These are phyloP conservation scores for Gavialis gangeticus DNA, from an alignment of 2,113 vertebrate genomes.

Conservation along the genomic window DNA sequence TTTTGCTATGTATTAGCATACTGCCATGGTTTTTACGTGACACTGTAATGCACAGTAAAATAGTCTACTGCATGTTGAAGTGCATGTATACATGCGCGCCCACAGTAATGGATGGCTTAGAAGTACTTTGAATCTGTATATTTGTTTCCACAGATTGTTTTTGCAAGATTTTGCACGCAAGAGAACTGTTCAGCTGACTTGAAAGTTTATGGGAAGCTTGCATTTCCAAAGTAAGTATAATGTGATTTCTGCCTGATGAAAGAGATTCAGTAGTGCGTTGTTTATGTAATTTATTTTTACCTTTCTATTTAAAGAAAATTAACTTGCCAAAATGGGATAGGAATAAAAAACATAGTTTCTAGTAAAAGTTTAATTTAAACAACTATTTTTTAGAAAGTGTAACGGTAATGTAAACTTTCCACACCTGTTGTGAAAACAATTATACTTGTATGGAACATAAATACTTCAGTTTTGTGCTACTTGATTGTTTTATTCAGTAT, in stretches of 20 bases:
- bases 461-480: not conserved
- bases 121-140: not conserved
- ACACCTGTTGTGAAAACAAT: not conserved
- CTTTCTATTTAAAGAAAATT: not conserved
- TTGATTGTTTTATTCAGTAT: not conserved
- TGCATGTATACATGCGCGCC: too few species aligned
- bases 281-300: not conserved
- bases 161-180: slow-evolving; percentile 90
- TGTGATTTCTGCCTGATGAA: not conserved
- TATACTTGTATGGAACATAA: not conserved
- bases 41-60: too few species aligned
- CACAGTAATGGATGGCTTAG: not conserved
- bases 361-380: not conserved
- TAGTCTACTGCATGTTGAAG: too few species aligned
- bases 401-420: not conserved
- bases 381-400: not conserved
- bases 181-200: slow-evolving; percentile 93
- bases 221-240: slow-evolving; percentile 89
- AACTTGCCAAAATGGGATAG: not conserved
- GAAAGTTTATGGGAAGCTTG: slow-evolving; percentile 87
- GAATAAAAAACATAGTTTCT: not conserved
- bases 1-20: too few species aligned
- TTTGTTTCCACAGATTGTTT: slow-evolving; percentile 83
- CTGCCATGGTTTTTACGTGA: too few species aligned
- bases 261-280: not conserved